Conservation (phyloP, 2,113 vertebrate genomes). For the Pterocles orientalis region DNA sequence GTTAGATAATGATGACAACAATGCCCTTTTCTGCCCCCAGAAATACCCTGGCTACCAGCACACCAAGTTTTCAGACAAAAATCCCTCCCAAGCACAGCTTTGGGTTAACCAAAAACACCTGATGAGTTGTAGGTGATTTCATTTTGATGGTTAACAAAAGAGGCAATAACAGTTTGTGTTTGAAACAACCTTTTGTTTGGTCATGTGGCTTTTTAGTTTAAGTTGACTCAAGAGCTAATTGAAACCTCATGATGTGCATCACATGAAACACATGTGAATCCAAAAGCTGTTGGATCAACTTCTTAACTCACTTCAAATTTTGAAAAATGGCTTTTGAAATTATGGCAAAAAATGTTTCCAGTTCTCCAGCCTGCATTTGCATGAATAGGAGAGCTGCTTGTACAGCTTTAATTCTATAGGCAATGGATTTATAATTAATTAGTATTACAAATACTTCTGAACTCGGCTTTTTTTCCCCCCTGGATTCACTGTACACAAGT, state of each 20-base stretch:
- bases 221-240: background rate
- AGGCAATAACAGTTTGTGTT: rapidly evolving
- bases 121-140: background rate
- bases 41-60: background rate
- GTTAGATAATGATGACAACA: background rate
- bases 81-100: background rate
- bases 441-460: background rate
- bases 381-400: background rate
- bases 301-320: background rate
- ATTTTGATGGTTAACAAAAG: background rate
- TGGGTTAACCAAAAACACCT: rapidly evolving
- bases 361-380: background rate
- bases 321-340: rapidly evolving
- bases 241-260: background rate
- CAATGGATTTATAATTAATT: background rate
- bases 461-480: background rate
- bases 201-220: background rate
- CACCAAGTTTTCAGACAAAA: background rate
- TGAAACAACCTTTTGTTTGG: background rate
- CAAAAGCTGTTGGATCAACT: background rate
- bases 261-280: background rate
- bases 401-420: background rate
- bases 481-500: background rate
- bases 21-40: background rate
- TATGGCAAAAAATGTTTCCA: background rate